These are phyloP conservation scores for Drosophila pallidifrons DNA, from an alignment of 1,140 invertebrate species.

Conservation along the genomic window DNA sequence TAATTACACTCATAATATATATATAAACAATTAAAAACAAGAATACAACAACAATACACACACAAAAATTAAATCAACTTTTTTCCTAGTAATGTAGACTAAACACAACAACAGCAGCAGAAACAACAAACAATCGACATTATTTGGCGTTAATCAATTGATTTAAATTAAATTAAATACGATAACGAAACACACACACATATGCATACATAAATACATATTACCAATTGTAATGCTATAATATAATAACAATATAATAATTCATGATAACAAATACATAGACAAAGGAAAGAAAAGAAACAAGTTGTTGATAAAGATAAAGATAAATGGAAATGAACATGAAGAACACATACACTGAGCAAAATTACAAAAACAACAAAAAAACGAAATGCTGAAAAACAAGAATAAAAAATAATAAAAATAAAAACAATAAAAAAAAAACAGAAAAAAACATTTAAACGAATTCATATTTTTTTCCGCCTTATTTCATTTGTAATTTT, in stretches of 20 bases:
- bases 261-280: slow-evolving; percentile 63
- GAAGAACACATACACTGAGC: slow-evolving; percentile 34
- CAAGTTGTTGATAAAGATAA: slow-evolving; percentile 54
- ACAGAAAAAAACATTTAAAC: slow-evolving; percentile 44
- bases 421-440: slow-evolving; percentile 33
- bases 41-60: slow-evolving; percentile 46
- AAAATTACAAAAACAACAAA: slow-evolving; percentile 47
- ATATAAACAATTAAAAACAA: slow-evolving; percentile 27
- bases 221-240: slow-evolving; percentile 36
- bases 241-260: slow-evolving; percentile 31
- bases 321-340: slow-evolving; percentile 64
- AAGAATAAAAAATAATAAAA: slow-evolving; percentile 44
- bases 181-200: slow-evolving; percentile 42
- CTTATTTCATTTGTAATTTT: slow-evolving; percentile 41
- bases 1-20: slow-evolving; percentile 48
- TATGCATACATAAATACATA: slow-evolving; percentile 59
- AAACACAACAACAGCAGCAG: slow-evolving; percentile 8
- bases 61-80: slow-evolving; percentile 18
- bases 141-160: slow-evolving; percentile 16
- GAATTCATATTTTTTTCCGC: slow-evolving; percentile 35
- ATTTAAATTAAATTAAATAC: slow-evolving; percentile 48
- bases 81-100: slow-evolving; percentile 30
- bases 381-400: slow-evolving; percentile 45
- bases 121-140: slow-evolving; percentile 8
- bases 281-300: slow-evolving; percentile 24